Base-by-base conservation (phyloP, 1,140 invertebrate genomes). In the Hypsibius dujardini region DNA sequence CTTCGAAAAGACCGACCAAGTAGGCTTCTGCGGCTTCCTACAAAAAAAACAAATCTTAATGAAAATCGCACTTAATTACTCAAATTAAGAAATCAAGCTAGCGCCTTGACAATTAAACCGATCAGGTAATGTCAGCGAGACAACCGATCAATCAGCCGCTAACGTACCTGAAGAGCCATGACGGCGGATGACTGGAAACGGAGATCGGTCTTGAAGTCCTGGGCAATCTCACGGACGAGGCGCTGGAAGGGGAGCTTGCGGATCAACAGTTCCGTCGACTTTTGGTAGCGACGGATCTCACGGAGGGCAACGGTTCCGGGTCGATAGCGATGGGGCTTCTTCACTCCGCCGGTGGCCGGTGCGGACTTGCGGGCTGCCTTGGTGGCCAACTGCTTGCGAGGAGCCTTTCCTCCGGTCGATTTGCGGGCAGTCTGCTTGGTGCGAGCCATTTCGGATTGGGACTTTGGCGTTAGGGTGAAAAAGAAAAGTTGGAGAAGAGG, bases 21-120 rank as follows among this genome's bases (percentile, higher is more conserved):
- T 91, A 92, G 46, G 90, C 88, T 78, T 94, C 90, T 75, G 87
- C 88, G n/a, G 90, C 90, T 84, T 93, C 90, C 84, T 90, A 85
- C 50, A 56, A 56, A 7, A 56, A 56, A 0, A 77, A n/a, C n/a
- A n/a, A n/a, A n/a, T n/a, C n/a, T n/a, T n/a, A n/a, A n/a, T n/a
- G n/a, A n/a, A n/a, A n/a, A n/a, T n/a, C n/a, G n/a, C n/a, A n/a
- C n/a, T n/a, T n/a, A n/a, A n/a, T n/a, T n/a, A n/a, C n/a, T n/a
- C n/a, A n/a, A n/a, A n/a, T n/a, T n/a, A n/a, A n/a, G n/a, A n/a
- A n/a, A n/a, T n/a, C n/a, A n/a, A n/a, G n/a, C n/a, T n/a, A n/a
- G n/a, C n/a, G n/a, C n/a, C n/a, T n/a, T n/a, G n/a, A n/a, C n/a
- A n/a, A n/a, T n/a, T n/a, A n/a, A n/a, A n/a, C n/a, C n/a, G n/a